Conservation (phyloP, 2,113 vertebrate genomes). For the Orcinus orca region DNA sequence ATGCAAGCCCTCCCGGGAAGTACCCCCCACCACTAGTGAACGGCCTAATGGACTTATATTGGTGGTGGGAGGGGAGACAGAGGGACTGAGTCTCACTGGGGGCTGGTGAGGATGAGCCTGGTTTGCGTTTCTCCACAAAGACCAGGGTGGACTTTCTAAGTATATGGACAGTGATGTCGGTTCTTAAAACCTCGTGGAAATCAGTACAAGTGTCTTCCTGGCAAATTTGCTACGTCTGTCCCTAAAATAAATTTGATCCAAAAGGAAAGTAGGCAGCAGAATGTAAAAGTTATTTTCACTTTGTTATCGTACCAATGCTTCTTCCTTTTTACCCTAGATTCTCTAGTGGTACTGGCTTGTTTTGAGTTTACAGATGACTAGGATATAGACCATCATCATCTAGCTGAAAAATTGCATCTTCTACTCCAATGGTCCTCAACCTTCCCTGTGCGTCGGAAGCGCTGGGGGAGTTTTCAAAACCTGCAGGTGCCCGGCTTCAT, state of each 20-base stretch:
- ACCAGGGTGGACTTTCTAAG: not conserved
- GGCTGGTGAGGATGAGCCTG: rapidly evolving
- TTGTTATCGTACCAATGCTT: not conserved
- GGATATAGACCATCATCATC: rapidly evolving
- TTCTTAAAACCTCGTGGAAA: not conserved
- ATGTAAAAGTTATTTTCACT: not conserved
- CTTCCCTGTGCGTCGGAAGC: rapidly evolving
- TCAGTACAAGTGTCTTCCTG: not conserved
- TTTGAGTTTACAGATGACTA: not conserved
- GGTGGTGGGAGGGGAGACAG: not conserved
- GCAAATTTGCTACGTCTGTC: not conserved
- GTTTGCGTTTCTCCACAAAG: too few species aligned
- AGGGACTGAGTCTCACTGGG: not conserved
- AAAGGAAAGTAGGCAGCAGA: not conserved
- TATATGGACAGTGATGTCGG: rapidly evolving
- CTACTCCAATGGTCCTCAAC: rapidly evolving
- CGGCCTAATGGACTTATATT: rapidly evolving
- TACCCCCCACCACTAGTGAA: not conserved
- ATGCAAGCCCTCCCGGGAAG: not conserved
- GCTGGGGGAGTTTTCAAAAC: rapidly evolving
- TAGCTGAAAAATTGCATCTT: not conserved
- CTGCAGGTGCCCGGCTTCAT: not conserved
- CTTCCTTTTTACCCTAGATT: not conserved
- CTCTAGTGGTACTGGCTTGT: not conserved
- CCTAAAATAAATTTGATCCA: not conserved